A percentile compares a stretch with the other conserved stretches of the same genome.
These are phyloP conservation scores for Zapornia atra DNA, from an alignment of 2,113 vertebrate species.

Conservation along the genomic window DNA sequence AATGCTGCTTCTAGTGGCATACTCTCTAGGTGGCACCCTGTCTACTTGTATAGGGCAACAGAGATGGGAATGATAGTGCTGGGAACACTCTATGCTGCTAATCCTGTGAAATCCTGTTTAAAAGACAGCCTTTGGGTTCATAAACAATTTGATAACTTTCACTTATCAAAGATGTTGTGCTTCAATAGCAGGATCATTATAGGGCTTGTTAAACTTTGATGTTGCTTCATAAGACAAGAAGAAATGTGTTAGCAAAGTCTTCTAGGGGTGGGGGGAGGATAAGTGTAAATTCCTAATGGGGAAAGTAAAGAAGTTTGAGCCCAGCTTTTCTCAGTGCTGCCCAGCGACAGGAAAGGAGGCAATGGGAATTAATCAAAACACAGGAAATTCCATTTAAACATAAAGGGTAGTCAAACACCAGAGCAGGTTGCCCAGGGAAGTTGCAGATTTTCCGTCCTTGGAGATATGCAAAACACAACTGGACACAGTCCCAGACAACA, in stretches of 20 bases:
- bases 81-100: neutral
- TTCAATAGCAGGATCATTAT: neutral
- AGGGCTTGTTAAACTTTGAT: neutral
- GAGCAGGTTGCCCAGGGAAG: neutral
- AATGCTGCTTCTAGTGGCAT: neutral
- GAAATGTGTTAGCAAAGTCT: neutral
- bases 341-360: neutral
- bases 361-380: neutral
- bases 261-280: rapidly evolving
- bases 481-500: neutral
- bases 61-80: neutral
- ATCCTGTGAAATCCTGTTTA: neutral
- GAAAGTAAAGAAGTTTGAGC: neutral
- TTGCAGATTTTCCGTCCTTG: neutral
- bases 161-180: neutral
- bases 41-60: neutral
- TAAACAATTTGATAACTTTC: neutral
- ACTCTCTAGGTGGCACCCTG: neutral
- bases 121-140: neutral
- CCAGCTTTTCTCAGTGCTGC: neutral
- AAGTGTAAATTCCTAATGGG: neutral
- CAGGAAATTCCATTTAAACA: neutral
- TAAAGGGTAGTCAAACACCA: neutral
- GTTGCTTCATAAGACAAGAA: neutral
- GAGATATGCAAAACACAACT: neutral